Percentiles rank a stretch among this genome's conserved stretches.
phyloP scores from a whole-genome alignment of 2,888 invertebrate species.

The Helleia helle region DNA sequence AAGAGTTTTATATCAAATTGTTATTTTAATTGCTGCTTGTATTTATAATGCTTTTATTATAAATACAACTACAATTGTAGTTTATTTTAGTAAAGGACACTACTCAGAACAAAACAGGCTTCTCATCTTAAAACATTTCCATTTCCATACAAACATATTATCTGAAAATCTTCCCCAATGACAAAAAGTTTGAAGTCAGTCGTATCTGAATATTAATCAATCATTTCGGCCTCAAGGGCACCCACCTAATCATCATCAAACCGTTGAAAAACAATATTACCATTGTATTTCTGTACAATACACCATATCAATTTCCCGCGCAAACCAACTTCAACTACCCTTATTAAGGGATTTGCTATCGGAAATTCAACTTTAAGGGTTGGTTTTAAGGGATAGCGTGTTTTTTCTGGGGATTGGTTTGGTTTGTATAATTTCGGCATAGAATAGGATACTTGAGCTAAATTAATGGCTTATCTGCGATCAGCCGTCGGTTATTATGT shows the following conservation, averaged over 20 bases:
- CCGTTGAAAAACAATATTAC: slow-evolving; percentile 48
- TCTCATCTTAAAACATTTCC: too few relatives aligned
- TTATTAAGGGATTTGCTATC: slow-evolving; percentile 7
- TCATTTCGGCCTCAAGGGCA: slow-evolving; percentile 33
- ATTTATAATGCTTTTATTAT: too few relatives aligned
- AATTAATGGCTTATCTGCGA: slow-evolving; percentile 67
- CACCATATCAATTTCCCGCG: slow-evolving; percentile 49
- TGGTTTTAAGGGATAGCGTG: slow-evolving; percentile 14
- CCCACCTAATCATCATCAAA: slow-evolving; percentile 38
- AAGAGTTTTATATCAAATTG: too few relatives aligned
- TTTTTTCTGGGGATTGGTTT: slow-evolving; percentile 25
- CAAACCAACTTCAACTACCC: slow-evolving; percentile 11
- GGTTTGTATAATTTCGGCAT: slow-evolving; percentile 44
- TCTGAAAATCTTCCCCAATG: too few relatives aligned
- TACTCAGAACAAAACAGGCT: too few relatives aligned
- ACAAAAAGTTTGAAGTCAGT: slow-evolving; percentile 18
- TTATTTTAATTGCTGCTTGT: too few relatives aligned
- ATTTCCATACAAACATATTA: too few relatives aligned
- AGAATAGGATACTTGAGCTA: slow-evolving; percentile 59
- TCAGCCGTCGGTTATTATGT: slow-evolving; percentile 61
- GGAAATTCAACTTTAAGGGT: slow-evolving; percentile 16
- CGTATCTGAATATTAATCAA: slow-evolving; percentile 36
- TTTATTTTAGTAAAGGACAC: too few relatives aligned
- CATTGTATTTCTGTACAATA: slow-evolving; percentile 48
- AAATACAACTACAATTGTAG: too few relatives aligned